Percentiles rank a stretch among this genome's conserved stretches.
Evolutionary conservation across 2,113 vertebrate genomes (phyloP).

Genomic region (Agapornis roseicollis): DNA sequence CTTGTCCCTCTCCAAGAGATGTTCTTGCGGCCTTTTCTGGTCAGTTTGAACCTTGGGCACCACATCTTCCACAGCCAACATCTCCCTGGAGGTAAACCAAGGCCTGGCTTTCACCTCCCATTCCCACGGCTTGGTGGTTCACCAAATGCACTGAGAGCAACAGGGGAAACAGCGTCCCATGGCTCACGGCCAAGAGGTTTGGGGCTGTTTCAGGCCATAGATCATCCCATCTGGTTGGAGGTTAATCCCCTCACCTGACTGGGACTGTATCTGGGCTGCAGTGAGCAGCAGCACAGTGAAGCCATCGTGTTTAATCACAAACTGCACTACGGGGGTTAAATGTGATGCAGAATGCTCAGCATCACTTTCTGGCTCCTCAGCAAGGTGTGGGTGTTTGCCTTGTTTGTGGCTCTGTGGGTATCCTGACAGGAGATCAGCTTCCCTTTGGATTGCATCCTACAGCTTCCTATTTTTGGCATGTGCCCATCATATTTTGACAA

Average conservation of each 20-base stretch:
- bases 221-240: not conserved
- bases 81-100: not conserved
- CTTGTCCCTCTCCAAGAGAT: not conserved
- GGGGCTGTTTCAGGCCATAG: not conserved
- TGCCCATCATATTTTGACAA: not conserved
- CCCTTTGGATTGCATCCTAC: not conserved
- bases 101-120: not conserved
- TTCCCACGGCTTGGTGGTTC: not conserved
- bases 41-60: not conserved
- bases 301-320: rapidly evolving
- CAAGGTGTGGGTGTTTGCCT: not conserved
- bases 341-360: not conserved
- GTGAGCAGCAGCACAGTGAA: rapidly evolving
- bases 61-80: not conserved
- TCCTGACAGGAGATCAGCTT: not conserved
- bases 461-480: not conserved
- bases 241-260: not conserved
- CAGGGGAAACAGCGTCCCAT: rapidly evolving
- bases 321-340: rapidly evolving
- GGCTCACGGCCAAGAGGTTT: not conserved
- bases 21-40: rapidly evolving
- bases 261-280: not conserved
- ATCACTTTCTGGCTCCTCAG: not conserved
- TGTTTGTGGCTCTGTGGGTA: not conserved
- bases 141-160: rapidly evolving